Evolutionary conservation across 2,797 vertebrate species (phyloP).

Genomic region (Odontamblyopus rebecca): DNA sequence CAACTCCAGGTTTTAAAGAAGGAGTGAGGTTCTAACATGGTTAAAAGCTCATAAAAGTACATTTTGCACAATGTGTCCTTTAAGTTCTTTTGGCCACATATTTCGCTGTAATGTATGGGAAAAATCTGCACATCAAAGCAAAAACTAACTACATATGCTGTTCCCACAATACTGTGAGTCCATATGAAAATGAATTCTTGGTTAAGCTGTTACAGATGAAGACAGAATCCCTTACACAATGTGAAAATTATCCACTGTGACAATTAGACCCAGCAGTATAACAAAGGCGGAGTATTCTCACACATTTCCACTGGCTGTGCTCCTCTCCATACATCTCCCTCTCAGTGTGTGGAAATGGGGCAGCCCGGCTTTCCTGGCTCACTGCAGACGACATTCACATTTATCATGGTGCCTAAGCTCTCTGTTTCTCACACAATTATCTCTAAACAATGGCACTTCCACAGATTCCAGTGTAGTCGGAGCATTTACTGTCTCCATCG

Average conservation of each 20-base stretch:
- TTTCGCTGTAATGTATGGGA: no score
- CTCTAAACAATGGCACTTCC: conserved; percentile 65
- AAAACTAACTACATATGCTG: background rate
- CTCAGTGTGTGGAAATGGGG: conserved; percentile 71
- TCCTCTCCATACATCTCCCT: conserved; percentile 70
- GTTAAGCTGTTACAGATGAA: conserved; percentile 23
- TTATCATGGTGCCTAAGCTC: conserved; percentile 69
- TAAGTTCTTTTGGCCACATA: no score
- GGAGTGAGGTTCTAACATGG: no score
- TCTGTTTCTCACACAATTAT: conserved; percentile 71
- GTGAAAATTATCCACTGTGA: conserved; percentile 48
- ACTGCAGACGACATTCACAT: conserved; percentile 65
- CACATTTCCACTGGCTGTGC: conserved; percentile 1
- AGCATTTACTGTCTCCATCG: conserved; percentile 40
- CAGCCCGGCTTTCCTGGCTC: conserved; percentile 59
- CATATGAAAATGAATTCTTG: conserved; percentile 7
- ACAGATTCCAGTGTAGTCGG: conserved; percentile 42
- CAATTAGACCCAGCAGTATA: conserved; percentile 40
- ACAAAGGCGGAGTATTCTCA: conserved; percentile 32
- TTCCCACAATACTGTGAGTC: background rate
- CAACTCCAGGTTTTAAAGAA: no score
- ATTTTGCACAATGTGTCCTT: no score
- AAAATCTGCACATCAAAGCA: background rate
- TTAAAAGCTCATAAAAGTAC: no score
- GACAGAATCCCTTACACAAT: conserved; percentile 19